A percentile compares a stretch with the other conserved stretches of the same genome.
These are phyloP conservation scores for Amphiprion percula DNA, from an alignment of 2,113 vertebrate genomes.

Conservation along the genomic window DNA sequence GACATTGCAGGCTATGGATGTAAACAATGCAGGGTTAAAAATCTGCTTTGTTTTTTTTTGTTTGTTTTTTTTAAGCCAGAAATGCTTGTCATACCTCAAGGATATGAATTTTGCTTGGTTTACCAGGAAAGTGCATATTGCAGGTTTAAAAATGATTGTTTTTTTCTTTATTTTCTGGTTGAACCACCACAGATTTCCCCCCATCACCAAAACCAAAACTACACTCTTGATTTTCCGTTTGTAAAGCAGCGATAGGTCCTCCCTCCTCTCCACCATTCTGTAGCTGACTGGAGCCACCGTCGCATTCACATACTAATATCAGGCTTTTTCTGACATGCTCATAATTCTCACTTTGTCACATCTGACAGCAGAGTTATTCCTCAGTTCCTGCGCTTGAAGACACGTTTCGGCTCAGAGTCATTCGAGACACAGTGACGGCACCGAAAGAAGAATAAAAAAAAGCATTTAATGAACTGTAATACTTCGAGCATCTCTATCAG, in stretches of 20 bases:
- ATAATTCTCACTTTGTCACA: slow-evolving; percentile 67
- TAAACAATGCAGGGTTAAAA: background rate
- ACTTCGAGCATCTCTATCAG: slow-evolving; percentile 64
- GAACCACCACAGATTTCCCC: background rate
- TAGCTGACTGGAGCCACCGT: slow-evolving; percentile 30
- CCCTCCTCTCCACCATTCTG: slow-evolving; percentile 22
- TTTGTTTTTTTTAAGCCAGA: background rate
- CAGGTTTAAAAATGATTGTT: background rate
- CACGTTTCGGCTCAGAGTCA: slow-evolving; percentile 53
- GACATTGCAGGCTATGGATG: background rate
- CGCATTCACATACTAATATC: slow-evolving; percentile 38
- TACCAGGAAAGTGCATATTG: background rate
- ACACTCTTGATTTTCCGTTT: slow-evolving; percentile 4
- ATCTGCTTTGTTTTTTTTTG: background rate
- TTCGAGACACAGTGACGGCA: slow-evolving; percentile 59
- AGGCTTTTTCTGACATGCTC: slow-evolving; percentile 50
- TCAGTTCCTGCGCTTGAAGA: slow-evolving; percentile 54
- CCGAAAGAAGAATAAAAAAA: slow-evolving; percentile 5
- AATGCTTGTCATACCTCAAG: background rate
- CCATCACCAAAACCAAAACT: slow-evolving; percentile 3
- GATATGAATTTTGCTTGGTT: background rate
- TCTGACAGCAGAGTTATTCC: slow-evolving; percentile 67
- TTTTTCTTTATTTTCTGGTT: background rate
- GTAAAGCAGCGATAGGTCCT: slow-evolving; percentile 6
- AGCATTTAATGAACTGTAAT: slow-evolving; percentile 59